Base-by-base conservation (phyloP, 2,888 invertebrate genomes). In the Drosophila rubida region DNA sequence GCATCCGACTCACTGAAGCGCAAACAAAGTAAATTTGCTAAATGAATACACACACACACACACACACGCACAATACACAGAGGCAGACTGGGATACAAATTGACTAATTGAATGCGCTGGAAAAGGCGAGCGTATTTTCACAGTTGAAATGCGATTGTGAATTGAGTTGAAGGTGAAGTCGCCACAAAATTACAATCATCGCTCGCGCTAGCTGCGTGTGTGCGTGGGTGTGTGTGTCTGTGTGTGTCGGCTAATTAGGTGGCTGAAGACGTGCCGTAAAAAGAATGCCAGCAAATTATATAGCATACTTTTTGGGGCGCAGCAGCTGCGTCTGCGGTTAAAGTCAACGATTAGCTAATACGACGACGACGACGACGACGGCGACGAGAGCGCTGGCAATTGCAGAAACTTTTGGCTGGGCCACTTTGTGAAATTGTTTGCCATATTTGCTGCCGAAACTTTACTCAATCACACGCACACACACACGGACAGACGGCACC, bases 381-480 rank as follows among this genome's bases (percentile, higher is more conserved):
- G 11, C 4, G 25, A 35, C 62, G 25, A 35, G 37, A 25, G 16
- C 50, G 39, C 11, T 37, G 63, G 59, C 73, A 74, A 75, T 74
- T 78, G 74, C 74, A 63, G 68, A 86, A 83, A 83, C 80, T 83
- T 83, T 88, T 68, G 72, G 69, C 63, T 57, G 64, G 82, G 88
- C 78, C 83, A 83, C 83, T 83, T 88, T 83, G 81, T 70, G 72
- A 86, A 88, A 88, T 83, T 83, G 83, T 83, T 86, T 88, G 82
- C 88, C 86, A 86, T 87, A 88, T 88, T 84, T 87, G 87, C 87
- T 78, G 84, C 69, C 54, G 53, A 80, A 83, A 83, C 68, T 83
- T 88, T 69, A 60, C 57, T 32, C 32, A 46, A n/a, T n/a, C 45
- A 41, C 39, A 60, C 59, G 60, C 42, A 54, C 39, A 30, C 39